A percentile compares a stretch with the other conserved stretches of the same genome.
phyloP scores from a whole-genome alignment of 2,888 invertebrate species.

The Gastrophysa polygoni region DNA sequence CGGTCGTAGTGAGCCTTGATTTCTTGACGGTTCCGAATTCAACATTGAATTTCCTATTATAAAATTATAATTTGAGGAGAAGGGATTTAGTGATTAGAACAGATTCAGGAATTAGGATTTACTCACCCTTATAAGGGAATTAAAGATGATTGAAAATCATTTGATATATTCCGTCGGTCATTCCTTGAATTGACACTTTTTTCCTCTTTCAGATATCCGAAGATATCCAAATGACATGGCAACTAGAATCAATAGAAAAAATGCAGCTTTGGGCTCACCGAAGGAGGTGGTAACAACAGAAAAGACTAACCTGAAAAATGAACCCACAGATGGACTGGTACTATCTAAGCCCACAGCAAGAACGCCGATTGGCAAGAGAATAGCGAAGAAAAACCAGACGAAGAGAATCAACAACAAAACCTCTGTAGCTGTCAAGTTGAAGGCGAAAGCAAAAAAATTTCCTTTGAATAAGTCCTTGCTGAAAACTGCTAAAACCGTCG shows the following conservation, averaged over 20 bases:
- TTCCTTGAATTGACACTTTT: not conserved
- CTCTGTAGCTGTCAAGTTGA: slow-evolving; percentile 45
- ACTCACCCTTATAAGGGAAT: too few relatives aligned
- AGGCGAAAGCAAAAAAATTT: slow-evolving; percentile 46
- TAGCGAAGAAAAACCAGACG: slow-evolving; percentile 35
- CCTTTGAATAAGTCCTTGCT: slow-evolving; percentile 48
- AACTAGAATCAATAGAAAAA: slow-evolving; percentile 56
- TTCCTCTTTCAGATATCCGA: slow-evolving; percentile 24
- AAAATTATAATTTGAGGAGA: too few relatives aligned
- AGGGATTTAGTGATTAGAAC: too few relatives aligned
- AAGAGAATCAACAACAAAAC: slow-evolving; percentile 42
- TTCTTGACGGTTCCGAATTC: too few relatives aligned
- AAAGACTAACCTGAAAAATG: slow-evolving; percentile 37
- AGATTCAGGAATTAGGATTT: too few relatives aligned
- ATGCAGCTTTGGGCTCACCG: slow-evolving; percentile 34
- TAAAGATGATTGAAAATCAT: too few relatives aligned
- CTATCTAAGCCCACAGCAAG: slow-evolving; percentile 25
- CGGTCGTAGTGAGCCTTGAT: too few relatives aligned
- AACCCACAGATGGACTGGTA: slow-evolving; percentile 19
- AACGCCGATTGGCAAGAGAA: slow-evolving; percentile 36
- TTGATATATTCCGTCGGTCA: too few relatives aligned
- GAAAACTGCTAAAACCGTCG: slow-evolving; percentile 47
- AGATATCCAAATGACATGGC: slow-evolving; percentile 56
- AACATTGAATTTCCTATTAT: too few relatives aligned
- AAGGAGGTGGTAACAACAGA: slow-evolving; percentile 49